phyloP scores from a whole-genome alignment of 2,113 vertebrate species.

The Paramormyrops kingsleyae region DNA sequence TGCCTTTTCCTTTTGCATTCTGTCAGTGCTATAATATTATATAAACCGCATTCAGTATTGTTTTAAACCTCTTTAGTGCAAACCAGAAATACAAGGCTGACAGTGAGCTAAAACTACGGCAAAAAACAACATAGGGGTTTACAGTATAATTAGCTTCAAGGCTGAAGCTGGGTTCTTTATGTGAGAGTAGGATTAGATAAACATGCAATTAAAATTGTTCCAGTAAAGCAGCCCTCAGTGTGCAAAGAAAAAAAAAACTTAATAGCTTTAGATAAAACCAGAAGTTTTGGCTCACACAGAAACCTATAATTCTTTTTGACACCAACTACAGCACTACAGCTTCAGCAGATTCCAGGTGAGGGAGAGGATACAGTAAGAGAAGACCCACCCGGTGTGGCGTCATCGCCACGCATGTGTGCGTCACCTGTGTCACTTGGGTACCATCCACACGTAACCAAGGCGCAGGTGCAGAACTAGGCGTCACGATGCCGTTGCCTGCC shows the following conservation, averaged over 20 bases:
- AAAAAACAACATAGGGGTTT: background rate
- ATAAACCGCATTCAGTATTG: background rate
- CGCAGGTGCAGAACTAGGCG: background rate
- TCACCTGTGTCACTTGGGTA: background rate
- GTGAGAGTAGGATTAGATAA: background rate
- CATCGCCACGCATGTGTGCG: background rate
- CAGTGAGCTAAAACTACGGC: background rate
- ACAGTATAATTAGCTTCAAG: background rate
- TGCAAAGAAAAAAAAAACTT: background rate
- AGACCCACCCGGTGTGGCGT: background rate
- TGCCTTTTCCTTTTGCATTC: background rate
- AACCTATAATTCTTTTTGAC: background rate
- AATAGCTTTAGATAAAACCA: background rate
- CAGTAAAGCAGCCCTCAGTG: background rate
- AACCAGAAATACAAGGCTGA: background rate
- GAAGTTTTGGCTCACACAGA: background rate
- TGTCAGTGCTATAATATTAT: background rate
- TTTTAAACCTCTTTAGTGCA: background rate
- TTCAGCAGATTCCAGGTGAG: background rate
- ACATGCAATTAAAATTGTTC: background rate
- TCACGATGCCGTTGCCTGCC: background rate
- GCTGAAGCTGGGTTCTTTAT: background rate
- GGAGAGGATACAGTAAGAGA: background rate
- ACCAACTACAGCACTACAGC: background rate
- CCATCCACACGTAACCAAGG: background rate